Conservation (phyloP, 1,140 invertebrate genomes). For the Arion vulgaris region DNA sequence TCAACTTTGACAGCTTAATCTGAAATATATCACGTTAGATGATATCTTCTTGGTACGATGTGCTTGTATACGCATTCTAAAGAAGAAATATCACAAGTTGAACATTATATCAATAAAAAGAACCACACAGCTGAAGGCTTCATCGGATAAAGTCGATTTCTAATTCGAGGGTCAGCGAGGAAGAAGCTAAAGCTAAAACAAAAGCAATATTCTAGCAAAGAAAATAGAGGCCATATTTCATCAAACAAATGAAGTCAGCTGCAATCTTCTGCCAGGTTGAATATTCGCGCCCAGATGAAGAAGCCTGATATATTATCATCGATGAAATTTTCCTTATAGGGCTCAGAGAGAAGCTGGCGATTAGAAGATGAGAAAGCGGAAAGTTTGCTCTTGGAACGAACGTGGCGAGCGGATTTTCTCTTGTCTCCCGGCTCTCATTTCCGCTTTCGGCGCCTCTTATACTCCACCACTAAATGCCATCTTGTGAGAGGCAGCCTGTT, state of each 20-base stretch:
- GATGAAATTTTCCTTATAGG: not conserved
- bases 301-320: not conserved
- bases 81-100: not conserved
- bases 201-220: not conserved
- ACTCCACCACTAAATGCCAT: conserved; percentile 19
- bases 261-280: not conserved
- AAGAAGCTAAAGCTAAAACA: not conserved
- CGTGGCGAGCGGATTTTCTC: conserved; percentile 15
- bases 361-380: not conserved
- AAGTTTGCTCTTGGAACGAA: not conserved
- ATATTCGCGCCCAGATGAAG: not conserved
- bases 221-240: not conserved
- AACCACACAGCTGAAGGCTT: not conserved
- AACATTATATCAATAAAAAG: not conserved
- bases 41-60: not conserved
- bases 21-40: not conserved
- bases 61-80: not conserved
- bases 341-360: not conserved
- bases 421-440: conserved; percentile 35
- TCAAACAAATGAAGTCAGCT: conserved; percentile 10
- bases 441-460: conserved; percentile 21
- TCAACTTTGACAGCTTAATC: not conserved
- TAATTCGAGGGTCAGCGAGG: not conserved
- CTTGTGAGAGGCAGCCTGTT: not conserved
- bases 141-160: not conserved